Conservation (phyloP, 2,113 vertebrate genomes). For the Myotis brandtii region DNA sequence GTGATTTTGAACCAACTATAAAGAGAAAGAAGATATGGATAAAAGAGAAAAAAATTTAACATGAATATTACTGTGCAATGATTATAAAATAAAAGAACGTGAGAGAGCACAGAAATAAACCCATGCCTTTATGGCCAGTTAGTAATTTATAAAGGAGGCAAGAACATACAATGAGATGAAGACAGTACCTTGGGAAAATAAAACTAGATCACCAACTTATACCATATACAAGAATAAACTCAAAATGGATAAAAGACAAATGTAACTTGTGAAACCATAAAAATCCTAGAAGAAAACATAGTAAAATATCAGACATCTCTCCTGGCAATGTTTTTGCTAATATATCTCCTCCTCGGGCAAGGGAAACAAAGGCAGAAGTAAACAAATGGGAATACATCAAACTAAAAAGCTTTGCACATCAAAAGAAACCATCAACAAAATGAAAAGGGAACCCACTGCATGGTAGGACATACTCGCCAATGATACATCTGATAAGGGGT, state of each 20-base stretch:
- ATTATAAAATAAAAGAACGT: background rate
- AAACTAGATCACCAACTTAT: background rate
- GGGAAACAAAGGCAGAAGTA: background rate
- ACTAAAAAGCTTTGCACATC: background rate
- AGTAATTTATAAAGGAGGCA: background rate
- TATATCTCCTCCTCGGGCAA: background rate
- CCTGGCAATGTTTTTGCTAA: background rate
- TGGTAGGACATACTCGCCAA: background rate
- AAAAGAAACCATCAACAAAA: background rate
- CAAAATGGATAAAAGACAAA: background rate
- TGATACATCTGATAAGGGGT: background rate
- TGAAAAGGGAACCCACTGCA: background rate
- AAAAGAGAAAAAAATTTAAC: background rate
- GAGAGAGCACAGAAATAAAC: background rate
- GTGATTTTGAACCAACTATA: background rate
- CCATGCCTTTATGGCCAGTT: background rate
- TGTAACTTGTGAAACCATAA: background rate
- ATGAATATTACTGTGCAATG: background rate
- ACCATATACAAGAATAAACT: background rate
- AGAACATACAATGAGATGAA: background rate
- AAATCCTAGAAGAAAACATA: background rate
- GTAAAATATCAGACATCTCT: background rate
- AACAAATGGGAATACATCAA: background rate
- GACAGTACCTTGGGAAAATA: background rate
- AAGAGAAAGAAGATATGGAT: constrained; percentile 33